Percentiles rank a stretch among this genome's conserved stretches.
phyloP scores from a whole-genome alignment of 2,888 invertebrate genomes.

The Phanerotoma sp. region DNA sequence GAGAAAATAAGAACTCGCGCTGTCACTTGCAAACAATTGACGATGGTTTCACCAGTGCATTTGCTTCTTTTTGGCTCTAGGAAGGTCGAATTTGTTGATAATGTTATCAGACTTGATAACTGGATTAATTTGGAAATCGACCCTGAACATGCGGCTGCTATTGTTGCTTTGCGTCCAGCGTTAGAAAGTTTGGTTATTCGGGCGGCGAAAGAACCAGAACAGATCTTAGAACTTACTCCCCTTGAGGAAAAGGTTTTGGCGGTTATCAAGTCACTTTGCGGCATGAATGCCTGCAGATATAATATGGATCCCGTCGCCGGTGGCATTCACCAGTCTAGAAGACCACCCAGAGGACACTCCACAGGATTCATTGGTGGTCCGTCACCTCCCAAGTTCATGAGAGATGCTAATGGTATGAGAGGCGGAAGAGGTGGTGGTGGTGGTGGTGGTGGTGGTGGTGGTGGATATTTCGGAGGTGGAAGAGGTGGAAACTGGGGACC shows the following conservation, averaged over 20 bases:
- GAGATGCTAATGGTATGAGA: slow-evolving; percentile 39
- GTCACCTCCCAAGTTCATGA: slow-evolving; percentile 56
- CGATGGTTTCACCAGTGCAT: slow-evolving; percentile 94
- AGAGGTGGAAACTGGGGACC: too few species aligned
- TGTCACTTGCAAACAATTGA: slow-evolving; percentile 94
- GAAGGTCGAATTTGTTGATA: slow-evolving; percentile 77
- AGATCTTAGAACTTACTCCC: slow-evolving; percentile 67
- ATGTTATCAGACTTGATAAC: slow-evolving; percentile 81
- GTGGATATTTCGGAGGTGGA: too few species aligned
- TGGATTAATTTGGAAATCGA: slow-evolving; percentile 93
- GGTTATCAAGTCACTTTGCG: slow-evolving; percentile 74
- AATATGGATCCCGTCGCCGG: slow-evolving; percentile 63
- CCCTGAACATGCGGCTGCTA: slow-evolving; percentile 73
- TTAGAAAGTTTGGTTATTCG: slow-evolving; percentile 82
- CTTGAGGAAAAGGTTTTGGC: slow-evolving; percentile 69
- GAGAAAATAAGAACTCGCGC: slow-evolving; percentile 97
- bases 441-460: too few species aligned
- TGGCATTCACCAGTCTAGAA: slow-evolving; percentile 60
- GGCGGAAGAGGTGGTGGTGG: slow-evolving; percentile 34
- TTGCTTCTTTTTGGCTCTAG: slow-evolving; percentile 89
- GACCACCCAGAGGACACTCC: slow-evolving; percentile 59
- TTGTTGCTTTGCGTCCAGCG: slow-evolving; percentile 86
- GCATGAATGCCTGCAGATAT: slow-evolving; percentile 74
- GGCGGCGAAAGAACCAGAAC: slow-evolving; percentile 78
- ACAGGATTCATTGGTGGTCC: slow-evolving; percentile 41